Evolutionary conservation across 1,140 invertebrate species (phyloP).

Genomic region (Leucophenga varia): DNA sequence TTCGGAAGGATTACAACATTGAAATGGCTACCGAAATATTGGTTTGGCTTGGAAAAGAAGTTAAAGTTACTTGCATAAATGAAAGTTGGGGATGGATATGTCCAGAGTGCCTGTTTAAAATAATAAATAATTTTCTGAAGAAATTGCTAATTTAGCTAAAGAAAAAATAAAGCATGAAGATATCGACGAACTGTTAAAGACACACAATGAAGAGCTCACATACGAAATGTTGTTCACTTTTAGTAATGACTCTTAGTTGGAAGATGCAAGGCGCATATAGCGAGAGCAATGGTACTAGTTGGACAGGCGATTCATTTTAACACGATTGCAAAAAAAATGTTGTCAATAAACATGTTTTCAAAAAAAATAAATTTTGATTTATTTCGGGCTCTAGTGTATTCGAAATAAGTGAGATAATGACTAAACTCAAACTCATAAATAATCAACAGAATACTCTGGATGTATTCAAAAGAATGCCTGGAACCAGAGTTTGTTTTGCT

Average conservation of each 20-base stretch:
- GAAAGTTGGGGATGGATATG: constrained; percentile 1
- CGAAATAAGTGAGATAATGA: too few relatives aligned
- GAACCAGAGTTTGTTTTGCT: too few relatives aligned
- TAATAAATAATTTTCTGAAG: not conserved
- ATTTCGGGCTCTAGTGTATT: too few relatives aligned
- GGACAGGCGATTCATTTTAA: not conserved
- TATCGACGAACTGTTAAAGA: constrained; percentile 1
- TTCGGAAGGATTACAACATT: constrained; percentile 3
- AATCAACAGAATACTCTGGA: too few relatives aligned
- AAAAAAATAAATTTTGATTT: too few relatives aligned
- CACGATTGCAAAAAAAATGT: too few relatives aligned
- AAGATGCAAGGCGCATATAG: not conserved
- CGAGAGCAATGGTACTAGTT: not conserved
- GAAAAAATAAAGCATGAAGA: constrained; percentile 1
- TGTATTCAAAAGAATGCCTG: too few relatives aligned
- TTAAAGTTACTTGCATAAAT: constrained; percentile 3
- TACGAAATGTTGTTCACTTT: constrained; percentile 1
- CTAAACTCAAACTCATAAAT: too few relatives aligned
- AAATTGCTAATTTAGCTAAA: not conserved
- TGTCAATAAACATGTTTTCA: too few relatives aligned
- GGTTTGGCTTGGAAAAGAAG: constrained; percentile 1
- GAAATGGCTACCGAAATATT: not conserved
- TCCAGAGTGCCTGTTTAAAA: constrained; percentile 1
- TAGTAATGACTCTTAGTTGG: constrained; percentile 1
- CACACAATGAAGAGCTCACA: not conserved